Evolutionary conservation across 1,140 invertebrate genomes (phyloP).

Genomic region (Euschistus heros): DNA sequence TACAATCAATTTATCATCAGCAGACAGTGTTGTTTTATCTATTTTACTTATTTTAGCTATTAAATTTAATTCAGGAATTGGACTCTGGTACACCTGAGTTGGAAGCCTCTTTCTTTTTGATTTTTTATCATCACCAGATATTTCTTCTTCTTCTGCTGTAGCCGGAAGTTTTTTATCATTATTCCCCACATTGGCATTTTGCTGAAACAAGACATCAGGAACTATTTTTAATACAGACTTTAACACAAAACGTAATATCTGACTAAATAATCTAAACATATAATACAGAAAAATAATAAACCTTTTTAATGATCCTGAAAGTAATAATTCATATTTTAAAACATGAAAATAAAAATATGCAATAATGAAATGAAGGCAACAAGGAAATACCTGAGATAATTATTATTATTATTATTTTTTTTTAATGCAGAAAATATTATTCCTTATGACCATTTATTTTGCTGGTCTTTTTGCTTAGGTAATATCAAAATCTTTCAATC

Average conservation of each 20-base stretch:
- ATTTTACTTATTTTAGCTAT: conserved; percentile 54
- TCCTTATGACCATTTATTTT: no score
- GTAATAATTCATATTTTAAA: no score
- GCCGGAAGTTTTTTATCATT: not conserved
- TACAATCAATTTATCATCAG: conserved; percentile 72
- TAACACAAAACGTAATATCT: conserved; percentile 3
- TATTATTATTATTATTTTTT: no score
- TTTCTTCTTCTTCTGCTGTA: conserved; percentile 20
- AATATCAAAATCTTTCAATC: no score
- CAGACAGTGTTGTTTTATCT: conserved; percentile 38
- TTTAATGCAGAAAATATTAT: no score
- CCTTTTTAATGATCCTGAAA: no score
- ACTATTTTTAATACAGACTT: not conserved
- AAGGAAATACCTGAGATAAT: no score
- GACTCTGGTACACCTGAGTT: conserved; percentile 71
- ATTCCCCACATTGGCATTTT: not conserved
- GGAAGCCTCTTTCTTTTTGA: conserved; percentile 47
- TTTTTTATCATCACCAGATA: conserved; percentile 37
- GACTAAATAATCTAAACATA: not conserved
- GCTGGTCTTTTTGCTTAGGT: no score
- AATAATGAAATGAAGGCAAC: no score
- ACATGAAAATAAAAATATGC: no score
- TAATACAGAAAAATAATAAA: no score
- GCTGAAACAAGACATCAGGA: not conserved
- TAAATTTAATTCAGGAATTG: conserved; percentile 61